These are phyloP conservation scores for Aethes cnicana DNA, from an alignment of 2,888 invertebrate genomes.

Conservation along the genomic window DNA sequence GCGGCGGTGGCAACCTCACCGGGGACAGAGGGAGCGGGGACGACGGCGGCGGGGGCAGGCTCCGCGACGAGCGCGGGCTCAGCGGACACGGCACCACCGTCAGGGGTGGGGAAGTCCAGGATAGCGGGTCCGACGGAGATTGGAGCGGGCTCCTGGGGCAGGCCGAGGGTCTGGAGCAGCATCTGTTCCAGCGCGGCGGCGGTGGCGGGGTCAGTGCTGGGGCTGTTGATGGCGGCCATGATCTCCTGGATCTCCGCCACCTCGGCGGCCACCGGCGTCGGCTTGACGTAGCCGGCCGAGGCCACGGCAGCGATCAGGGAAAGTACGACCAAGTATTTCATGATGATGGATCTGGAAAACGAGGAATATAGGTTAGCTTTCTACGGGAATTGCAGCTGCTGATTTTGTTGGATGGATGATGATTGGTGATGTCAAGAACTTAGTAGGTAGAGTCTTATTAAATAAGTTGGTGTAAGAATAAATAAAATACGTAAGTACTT, in stretches of 20 bases:
- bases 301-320: conserved; percentile 59
- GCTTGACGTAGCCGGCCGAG: conserved; percentile 45
- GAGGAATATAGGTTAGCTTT: too few relatives aligned
- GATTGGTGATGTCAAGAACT: too few relatives aligned
- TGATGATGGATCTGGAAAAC: conserved; percentile 49
- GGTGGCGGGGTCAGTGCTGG: conserved; percentile 57
- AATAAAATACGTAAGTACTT: too few relatives aligned
- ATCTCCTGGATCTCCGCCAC: conserved; percentile 44
- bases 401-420: too few relatives aligned
- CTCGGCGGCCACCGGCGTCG: conserved; percentile 36
- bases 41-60: conserved; percentile 39
- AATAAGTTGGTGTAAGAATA: too few relatives aligned
- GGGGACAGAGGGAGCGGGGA: conserved; percentile 39
- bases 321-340: conserved; percentile 63
- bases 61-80: conserved; percentile 31
- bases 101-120: conserved; percentile 27
- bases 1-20: conserved; percentile 22
- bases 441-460: too few relatives aligned
- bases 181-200: conserved; percentile 41
- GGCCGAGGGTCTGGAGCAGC: conserved; percentile 41
- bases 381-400: too few relatives aligned
- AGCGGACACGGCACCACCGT: conserved; percentile 7
- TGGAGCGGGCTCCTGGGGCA: conserved; percentile 36
- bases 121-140: conserved; percentile 41
- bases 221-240: conserved; percentile 57